These are phyloP conservation scores for Chascanopsetta lugubris DNA, from an alignment of 2,113 vertebrate genomes.

Conservation along the genomic window DNA sequence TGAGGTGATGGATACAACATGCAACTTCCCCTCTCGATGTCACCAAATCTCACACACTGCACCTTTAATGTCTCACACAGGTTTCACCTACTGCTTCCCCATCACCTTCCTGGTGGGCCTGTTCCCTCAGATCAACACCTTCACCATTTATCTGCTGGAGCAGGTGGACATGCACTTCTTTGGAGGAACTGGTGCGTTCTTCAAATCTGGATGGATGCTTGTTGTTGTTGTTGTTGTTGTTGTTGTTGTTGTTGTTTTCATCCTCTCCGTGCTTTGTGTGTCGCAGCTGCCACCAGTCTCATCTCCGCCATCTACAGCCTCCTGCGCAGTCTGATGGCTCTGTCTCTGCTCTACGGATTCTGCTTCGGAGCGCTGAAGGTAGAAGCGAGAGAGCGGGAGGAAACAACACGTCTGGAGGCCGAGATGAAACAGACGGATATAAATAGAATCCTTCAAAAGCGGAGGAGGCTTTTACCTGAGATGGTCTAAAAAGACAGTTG, in stretches of 20 bases:
- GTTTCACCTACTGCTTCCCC: slow-evolving; percentile 93
- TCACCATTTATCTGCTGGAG: slow-evolving; percentile 92
- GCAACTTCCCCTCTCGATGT: too few relatives aligned
- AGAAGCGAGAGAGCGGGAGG: too few relatives aligned
- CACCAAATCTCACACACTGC: too few relatives aligned
- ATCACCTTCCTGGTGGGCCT: slow-evolving; percentile 93
- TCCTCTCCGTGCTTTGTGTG: slow-evolving; percentile 24
- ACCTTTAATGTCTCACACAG: slow-evolving; percentile 69
- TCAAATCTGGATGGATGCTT: neutral
- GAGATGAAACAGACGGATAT: neutral
- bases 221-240: too few relatives aligned
- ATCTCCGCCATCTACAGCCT: slow-evolving; percentile 89
- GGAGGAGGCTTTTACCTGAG: too few relatives aligned
- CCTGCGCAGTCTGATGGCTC: slow-evolving; percentile 83
- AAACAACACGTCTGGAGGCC: too few relatives aligned
- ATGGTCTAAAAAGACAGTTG: slow-evolving; percentile 33
- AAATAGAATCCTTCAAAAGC: neutral
- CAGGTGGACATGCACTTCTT: slow-evolving; percentile 95
- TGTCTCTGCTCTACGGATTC: slow-evolving; percentile 87
- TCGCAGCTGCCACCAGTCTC: slow-evolving; percentile 89
- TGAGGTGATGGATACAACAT: too few relatives aligned
- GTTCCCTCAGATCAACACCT: slow-evolving; percentile 98
- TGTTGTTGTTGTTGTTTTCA: neutral
- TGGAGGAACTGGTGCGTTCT: slow-evolving; percentile 90
- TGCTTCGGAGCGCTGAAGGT: slow-evolving; percentile 96